A percentile compares a stretch with the other conserved stretches of the same genome.
Evolutionary conservation across 2,888 invertebrate species (phyloP).

Genomic region (Microplitis manilae): DNA sequence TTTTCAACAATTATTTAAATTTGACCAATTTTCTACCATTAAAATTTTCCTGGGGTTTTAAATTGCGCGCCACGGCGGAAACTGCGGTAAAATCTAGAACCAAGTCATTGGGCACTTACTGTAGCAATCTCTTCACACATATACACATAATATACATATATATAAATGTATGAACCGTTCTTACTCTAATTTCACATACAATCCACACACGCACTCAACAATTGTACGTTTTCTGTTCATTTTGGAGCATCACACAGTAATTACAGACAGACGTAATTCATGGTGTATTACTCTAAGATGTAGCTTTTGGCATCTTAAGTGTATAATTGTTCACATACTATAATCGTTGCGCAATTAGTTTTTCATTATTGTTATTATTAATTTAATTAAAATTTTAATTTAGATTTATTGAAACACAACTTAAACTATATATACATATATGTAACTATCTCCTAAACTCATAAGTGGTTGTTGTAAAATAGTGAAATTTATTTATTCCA

Average conservation of each 20-base stretch:
- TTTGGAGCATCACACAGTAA: neutral
- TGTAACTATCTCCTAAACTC: constrained; percentile 50
- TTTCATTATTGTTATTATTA: neutral
- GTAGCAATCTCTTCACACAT: neutral
- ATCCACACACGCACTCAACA: neutral
- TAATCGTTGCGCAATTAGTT: neutral
- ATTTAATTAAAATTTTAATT: neutral
- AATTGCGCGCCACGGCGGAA: neutral
- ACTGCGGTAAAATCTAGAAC: neutral
- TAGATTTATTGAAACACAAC: neutral
- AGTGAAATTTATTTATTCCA: constrained; percentile 60
- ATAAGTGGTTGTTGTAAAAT: constrained; percentile 56
- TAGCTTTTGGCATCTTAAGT: neutral
- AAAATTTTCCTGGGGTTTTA: neutral
- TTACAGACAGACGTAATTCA: neutral
- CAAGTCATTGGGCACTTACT: neutral
- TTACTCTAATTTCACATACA: neutral
- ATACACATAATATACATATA: neutral
- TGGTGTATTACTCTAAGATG: neutral
- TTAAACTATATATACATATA: constrained; percentile 21
- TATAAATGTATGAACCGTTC: neutral
- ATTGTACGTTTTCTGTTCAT: neutral
- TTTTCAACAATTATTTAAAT: too few species aligned
- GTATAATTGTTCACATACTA: neutral
- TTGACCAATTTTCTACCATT: neutral